Evolutionary conservation across 2,888 invertebrate species (phyloP).

Genomic region (Archips crataeganus): DNA sequence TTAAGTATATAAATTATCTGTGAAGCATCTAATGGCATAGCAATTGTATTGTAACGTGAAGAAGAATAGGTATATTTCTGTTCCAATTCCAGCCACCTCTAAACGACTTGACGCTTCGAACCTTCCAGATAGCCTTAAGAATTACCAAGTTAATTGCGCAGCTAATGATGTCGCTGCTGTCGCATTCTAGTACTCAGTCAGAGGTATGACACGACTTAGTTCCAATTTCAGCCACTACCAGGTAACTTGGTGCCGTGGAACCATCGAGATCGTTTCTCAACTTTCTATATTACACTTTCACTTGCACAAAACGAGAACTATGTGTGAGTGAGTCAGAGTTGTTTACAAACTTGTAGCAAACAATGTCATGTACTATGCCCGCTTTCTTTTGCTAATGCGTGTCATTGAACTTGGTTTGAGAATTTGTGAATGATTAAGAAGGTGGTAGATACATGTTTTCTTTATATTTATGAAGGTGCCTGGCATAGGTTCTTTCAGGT

Average conservation of each 20-base stretch:
- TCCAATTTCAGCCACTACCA: constrained; percentile 1
- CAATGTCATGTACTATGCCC: constrained; percentile 27
- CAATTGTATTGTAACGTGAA: too few relatives aligned
- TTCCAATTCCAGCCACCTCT: too few relatives aligned
- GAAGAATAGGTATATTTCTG: too few relatives aligned
- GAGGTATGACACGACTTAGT: neutral
- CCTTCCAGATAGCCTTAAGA: neutral
- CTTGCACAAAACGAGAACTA: constrained; percentile 67
- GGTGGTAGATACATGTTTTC: too few relatives aligned
- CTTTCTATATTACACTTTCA: constrained; percentile 71
- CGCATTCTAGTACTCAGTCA: neutral
- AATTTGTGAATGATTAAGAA: neutral
- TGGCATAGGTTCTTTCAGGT: too few relatives aligned
- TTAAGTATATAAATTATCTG: too few relatives aligned
- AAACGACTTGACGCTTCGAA: too few relatives aligned
- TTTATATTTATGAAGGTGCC: too few relatives aligned
- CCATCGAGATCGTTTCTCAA: constrained; percentile 63
- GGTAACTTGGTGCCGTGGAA: constrained; percentile 47
- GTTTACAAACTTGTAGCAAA: constrained; percentile 49
- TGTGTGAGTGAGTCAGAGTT: constrained; percentile 56
- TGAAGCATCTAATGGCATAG: too few relatives aligned
- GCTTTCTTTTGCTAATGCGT: constrained; percentile 25
- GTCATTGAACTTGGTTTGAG: constrained; percentile 18
- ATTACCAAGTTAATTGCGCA: neutral
- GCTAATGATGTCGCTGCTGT: neutral